Percentiles rank a stretch among this genome's conserved stretches.
Conservation (phyloP, 2,113 vertebrate genomes). For the Melanerpes formicivorus region DNA sequence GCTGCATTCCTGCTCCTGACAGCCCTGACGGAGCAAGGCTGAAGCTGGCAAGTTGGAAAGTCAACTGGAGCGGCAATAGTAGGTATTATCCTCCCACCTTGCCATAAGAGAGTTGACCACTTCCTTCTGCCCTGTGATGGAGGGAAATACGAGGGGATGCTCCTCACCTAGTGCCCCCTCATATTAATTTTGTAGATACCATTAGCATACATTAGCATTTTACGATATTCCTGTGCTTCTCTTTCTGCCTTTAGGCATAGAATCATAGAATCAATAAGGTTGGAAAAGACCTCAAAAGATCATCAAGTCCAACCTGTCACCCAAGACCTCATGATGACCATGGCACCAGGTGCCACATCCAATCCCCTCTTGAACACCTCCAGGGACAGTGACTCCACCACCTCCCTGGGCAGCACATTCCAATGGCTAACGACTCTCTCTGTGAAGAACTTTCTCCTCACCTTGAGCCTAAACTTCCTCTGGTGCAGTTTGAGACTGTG, state of each 20-base stretch:
- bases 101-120: fast-evolving
- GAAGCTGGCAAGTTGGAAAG: neutral
- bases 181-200: neutral
- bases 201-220: neutral
- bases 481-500: too few species aligned
- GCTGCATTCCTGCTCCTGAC: neutral
- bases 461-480: too few species aligned
- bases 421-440: too few species aligned
- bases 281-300: too few species aligned
- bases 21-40: neutral
- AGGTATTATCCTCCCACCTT: neutral
- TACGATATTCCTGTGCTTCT: neutral
- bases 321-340: too few species aligned
- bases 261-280: too few species aligned
- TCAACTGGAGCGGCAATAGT: fast-evolving
- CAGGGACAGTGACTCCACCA: too few species aligned
- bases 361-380: too few species aligned
- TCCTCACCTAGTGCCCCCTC: neutral
- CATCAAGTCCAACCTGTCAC: too few species aligned
- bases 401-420: too few species aligned
- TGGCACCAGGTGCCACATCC: too few species aligned
- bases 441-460: too few species aligned
- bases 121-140: neutral
- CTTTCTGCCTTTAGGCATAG: neutral
- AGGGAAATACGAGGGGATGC: neutral